These are phyloP conservation scores for Pyrrhosoma nymphula DNA, from an alignment of 2,888 invertebrate species.

Conservation along the genomic window DNA sequence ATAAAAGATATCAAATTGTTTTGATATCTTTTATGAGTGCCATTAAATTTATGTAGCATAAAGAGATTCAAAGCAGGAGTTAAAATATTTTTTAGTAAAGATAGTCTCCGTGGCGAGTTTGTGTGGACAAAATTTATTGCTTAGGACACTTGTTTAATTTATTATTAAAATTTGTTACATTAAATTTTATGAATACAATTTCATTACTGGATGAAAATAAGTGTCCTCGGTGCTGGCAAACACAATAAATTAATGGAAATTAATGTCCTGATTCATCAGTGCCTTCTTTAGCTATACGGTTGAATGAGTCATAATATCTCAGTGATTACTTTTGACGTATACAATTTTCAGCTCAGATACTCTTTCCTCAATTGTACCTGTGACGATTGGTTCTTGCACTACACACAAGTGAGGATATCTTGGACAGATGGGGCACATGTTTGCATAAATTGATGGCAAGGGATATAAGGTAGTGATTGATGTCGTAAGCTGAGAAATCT, in stretches of 20 bases:
- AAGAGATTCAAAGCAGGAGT: no score
- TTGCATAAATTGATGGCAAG: slow-evolving; percentile 57
- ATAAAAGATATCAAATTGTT: no score
- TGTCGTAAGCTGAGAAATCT: slow-evolving; percentile 32
- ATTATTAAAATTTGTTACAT: no score
- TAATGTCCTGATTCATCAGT: neutral
- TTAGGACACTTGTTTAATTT: no score
- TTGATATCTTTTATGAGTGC: no score
- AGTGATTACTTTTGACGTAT: slow-evolving; percentile 37
- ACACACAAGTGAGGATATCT: slow-evolving; percentile 48
- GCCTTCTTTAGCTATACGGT: neutral
- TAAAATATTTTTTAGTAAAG: no score
- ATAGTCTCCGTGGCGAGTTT: no score
- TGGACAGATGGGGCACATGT: slow-evolving; percentile 57
- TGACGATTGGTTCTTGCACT: slow-evolving; percentile 59
- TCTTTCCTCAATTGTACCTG: slow-evolving; percentile 62
- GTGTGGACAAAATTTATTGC: no score
- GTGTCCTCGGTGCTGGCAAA: neutral
- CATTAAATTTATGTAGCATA: no score
- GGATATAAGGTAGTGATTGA: slow-evolving; percentile 55
- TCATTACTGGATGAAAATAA: no score
- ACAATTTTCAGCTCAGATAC: slow-evolving; percentile 62
- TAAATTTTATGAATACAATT: no score
- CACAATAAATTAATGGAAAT: neutral
- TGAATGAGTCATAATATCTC: neutral